Conservation (phyloP, 2,797 vertebrate genomes). For the Pipistrellus pipistrellus region DNA sequence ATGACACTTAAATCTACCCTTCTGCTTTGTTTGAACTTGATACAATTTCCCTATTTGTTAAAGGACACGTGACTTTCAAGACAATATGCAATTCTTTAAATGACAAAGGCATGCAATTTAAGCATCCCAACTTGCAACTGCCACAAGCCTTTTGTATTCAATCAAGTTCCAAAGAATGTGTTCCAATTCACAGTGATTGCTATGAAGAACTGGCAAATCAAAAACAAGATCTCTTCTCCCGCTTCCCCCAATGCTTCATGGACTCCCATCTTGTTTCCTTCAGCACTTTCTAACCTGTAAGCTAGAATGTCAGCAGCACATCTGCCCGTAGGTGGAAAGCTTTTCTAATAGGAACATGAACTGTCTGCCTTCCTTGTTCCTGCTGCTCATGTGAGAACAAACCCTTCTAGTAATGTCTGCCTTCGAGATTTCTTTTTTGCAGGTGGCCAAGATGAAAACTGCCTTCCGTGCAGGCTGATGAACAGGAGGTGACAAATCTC, state of each 20-base stretch:
- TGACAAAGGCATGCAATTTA: constrained; percentile 3
- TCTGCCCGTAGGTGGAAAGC: not conserved
- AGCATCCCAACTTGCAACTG: not conserved
- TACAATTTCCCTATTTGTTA: constrained; percentile 61
- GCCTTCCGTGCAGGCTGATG: not conserved
- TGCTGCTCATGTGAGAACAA: not conserved
- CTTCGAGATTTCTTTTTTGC: constrained; percentile 58
- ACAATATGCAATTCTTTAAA: constrained; percentile 53
- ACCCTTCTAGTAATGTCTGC: not conserved
- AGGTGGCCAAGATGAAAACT: constrained; percentile 66
- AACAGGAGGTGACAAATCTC: constrained; percentile 26
- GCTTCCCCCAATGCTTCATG: not conserved
- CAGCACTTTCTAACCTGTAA: not conserved
- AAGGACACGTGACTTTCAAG: constrained; percentile 62
- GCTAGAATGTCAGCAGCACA: not conserved
- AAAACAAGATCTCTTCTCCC: not conserved
- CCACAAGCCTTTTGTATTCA: constrained; percentile 60
- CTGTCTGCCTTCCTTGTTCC: not conserved
- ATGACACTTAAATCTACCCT: constrained; percentile 60
- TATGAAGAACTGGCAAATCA: not conserved
- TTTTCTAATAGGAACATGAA: not conserved
- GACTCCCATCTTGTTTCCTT: not conserved
- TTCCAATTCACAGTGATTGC: constrained; percentile 17
- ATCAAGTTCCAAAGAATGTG: not conserved
- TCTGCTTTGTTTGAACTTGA: constrained; percentile 67